Conservation (phyloP, 2,797 vertebrate species). For the Zenarchopterus dispar region DNA sequence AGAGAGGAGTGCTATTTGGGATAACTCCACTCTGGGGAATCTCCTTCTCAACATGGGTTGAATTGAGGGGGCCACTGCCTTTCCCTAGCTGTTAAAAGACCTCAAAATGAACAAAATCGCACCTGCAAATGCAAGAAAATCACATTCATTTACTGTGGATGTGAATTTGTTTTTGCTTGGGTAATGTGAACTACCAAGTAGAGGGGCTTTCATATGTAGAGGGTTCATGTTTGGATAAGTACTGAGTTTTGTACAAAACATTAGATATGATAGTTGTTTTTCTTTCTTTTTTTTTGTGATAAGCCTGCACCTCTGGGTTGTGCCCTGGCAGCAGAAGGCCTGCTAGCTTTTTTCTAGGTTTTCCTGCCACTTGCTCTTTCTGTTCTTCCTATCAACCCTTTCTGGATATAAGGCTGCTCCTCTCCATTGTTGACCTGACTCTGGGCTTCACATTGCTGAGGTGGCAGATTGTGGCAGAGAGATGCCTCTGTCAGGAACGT, state of each 20-base stretch:
- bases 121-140: constrained; percentile 17
- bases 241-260: constrained; percentile 11
- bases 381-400: constrained; percentile 60
- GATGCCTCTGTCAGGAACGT: constrained; percentile 90
- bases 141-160: background rate
- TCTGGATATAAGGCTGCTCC: constrained; percentile 56
- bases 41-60: constrained; percentile 58
- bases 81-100: constrained; percentile 24
- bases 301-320: constrained; percentile 18
- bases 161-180: constrained; percentile 8
- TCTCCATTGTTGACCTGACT: constrained; percentile 73
- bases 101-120: constrained; percentile 19
- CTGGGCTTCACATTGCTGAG: constrained; percentile 78
- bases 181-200: constrained; percentile 20
- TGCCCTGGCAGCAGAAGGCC: constrained; percentile 19
- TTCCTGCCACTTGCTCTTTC: constrained; percentile 2
- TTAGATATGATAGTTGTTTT: constrained; percentile 29
- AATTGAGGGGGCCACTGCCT: constrained; percentile 62
- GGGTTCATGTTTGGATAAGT: constrained; percentile 24
- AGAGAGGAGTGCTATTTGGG: constrained; percentile 71
- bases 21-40: constrained; percentile 78
- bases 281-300: too few relatives aligned
- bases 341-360: constrained; percentile 23
- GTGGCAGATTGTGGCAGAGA: constrained; percentile 84
- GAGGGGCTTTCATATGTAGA: constrained; percentile 25